Base-by-base conservation (phyloP, 2,888 invertebrate genomes). In the Mesochorus sp. region DNA sequence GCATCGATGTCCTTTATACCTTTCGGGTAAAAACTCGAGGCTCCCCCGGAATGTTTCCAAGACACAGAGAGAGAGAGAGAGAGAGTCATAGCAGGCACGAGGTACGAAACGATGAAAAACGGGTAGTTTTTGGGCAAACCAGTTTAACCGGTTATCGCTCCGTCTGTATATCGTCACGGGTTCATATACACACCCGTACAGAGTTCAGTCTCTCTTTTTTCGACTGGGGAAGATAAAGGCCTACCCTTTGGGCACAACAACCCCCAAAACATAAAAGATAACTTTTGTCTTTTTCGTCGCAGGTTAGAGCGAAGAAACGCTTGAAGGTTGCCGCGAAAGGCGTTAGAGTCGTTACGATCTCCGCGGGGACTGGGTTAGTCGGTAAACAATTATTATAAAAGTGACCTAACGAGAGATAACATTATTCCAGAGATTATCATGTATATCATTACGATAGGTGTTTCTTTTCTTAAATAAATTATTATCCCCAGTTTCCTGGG, bases 111-210 rank as follows among this genome's bases (percentile, higher is more conserved):
- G 66, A 70, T 53, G 68, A 80, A 85, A 67, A 86, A 85, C 84
- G 83, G 86, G 81, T 85, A 84, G 85, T 87, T 90, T 89, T 86
- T 83, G 87, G 80, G 76, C 81, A 77, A 88, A 90, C 90, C 89
- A 88, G 90, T 90, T 76, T 28, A 17, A 87, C 90, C 86, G 87
- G 89, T 88, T 88, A 57, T 44, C 57, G 8, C 59, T 57, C 14
- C 44, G 57, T 55, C 68, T 73, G 28, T 57, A 14, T 49, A 37
- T 66, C 62, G 34, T 64, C 68, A 57, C 19, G 42, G 53, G 21
- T 39, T 21, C 62, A 17, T 53, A 47, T 44, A 42, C 42, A n/a
- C 19, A 42, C 31, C 61, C 51, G 39, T 42, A n/a, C n/a, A 53
- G 42, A 61, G 42, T 53, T 17, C 37, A 24, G 61, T 17, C 31